These are phyloP conservation scores for Athene cunicularia DNA, from an alignment of 2,113 vertebrate genomes.

Conservation along the genomic window DNA sequence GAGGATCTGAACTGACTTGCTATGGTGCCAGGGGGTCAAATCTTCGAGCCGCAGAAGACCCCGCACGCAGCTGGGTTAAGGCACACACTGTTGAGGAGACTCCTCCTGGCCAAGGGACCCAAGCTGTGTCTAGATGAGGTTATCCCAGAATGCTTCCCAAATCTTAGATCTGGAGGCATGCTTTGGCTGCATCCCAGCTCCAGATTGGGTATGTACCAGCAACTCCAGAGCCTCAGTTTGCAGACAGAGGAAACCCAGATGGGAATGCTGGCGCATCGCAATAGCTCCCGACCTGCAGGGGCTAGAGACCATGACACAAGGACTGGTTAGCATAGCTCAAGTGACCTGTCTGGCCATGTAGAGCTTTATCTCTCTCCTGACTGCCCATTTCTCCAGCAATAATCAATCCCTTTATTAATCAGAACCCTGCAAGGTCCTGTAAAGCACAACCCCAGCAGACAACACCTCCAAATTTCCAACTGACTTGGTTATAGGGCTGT, in stretches of 20 bases:
- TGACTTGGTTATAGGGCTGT: rapidly evolving
- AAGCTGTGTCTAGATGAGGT: constrained; percentile 46
- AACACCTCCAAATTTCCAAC: not conserved
- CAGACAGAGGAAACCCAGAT: constrained; percentile 35
- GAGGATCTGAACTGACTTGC: not conserved
- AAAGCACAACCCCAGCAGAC: not conserved
- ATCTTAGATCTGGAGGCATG: constrained; percentile 47
- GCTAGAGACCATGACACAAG: not conserved
- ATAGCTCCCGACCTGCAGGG: not conserved
- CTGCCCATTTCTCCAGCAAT: not conserved
- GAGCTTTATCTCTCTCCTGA: not conserved
- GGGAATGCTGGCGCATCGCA: not conserved
- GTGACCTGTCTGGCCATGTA: not conserved
- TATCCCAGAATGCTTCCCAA: constrained; percentile 47
- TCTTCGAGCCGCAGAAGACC: not conserved
- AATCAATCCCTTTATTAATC: not conserved
- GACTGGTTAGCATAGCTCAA: not conserved
- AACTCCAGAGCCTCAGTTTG: not conserved
- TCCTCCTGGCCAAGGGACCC: not conserved
- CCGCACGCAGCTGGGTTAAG: not conserved
- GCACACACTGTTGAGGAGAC: not conserved
- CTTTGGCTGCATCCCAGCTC: constrained; percentile 16
- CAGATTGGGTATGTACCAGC: not conserved
- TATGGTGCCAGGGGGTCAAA: not conserved
- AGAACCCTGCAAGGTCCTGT: not conserved